Evolutionary conservation across 2,113 vertebrate genomes (phyloP), one percentile per base, ranked within the genome.

Genomic region (Dasypus novemcinctus): DNA sequence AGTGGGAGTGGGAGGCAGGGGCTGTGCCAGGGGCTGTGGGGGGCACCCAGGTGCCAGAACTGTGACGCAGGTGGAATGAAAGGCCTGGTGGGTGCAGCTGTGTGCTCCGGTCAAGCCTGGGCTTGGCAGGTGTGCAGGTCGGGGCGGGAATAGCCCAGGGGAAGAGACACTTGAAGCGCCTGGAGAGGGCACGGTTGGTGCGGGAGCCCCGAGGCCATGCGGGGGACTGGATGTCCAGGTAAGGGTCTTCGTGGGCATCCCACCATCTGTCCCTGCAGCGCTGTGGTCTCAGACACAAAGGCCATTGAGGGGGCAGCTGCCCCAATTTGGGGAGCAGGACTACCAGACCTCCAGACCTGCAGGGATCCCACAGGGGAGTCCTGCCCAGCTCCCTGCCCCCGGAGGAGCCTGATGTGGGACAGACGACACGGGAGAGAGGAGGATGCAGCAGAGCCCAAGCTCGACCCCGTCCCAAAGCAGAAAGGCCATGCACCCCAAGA

Each of bases 231-330:
- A 2, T 1, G 13, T 12, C 57, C 41, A 9, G 49, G 11, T 49
- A 36, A 85, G 72, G 52, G 36, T 52, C 25, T 36, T 0, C 68
- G 33, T 29, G 54, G 79, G 11, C 7, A 7, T 15, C 33, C 31
- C 20, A 23, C 14, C 4, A 4, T 5, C 3, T 1, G n/a, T 64
- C 38, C 27, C 36, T 0, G 0, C 46, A 57, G 29, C 59, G 3
- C 86, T 87, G 1, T 7, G 49, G 52, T 61, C 91, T 82, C 18
- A 13, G 71, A 80, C 49, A 33, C 4, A 9, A 29, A 27, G n/a
- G 18, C 75, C 66, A 36, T 52, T 9, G 27, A 68, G 9, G 17
- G 79, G 33, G n/a, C 88, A 33, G 43, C 2, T 52, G 66, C 33
- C 61, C 78, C 27, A 7, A 41, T 54, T 7, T 61, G 64, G 43